phyloP scores from a whole-genome alignment of 2,113 vertebrate genomes.

The Hypomesus transpacificus region DNA sequence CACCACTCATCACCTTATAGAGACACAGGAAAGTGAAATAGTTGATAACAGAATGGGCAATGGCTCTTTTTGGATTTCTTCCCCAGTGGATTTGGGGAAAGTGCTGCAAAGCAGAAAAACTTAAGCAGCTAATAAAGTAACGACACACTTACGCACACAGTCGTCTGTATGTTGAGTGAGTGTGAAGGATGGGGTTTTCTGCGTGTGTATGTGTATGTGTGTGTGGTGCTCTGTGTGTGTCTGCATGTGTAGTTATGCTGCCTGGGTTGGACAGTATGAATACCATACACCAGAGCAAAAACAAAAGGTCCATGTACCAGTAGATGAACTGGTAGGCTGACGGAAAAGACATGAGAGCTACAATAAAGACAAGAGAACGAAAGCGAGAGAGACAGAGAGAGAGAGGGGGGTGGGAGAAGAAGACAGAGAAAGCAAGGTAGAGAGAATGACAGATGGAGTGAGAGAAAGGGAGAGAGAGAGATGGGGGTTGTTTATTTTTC shows the following conservation, averaged over 20 bases:
- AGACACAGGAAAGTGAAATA: neutral
- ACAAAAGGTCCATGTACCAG: neutral
- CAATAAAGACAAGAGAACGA: neutral
- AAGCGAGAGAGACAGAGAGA: neutral
- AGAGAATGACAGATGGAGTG: constrained; percentile 1
- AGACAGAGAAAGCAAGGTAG: neutral
- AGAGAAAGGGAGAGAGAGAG: neutral
- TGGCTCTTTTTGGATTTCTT: neutral
- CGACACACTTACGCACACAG: too few species aligned
- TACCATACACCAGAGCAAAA: too few species aligned
- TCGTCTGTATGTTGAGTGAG: neutral
- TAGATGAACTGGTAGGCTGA: neutral
- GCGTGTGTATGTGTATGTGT: neutral
- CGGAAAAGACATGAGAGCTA: neutral
- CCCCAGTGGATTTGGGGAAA: neutral
- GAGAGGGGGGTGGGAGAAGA: constrained; percentile 3
- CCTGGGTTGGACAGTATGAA: too few species aligned
- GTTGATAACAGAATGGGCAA: neutral
- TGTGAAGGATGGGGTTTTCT: neutral
- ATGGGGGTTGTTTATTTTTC: neutral
- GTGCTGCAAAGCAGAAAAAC: neutral
- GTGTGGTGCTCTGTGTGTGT: too few species aligned
- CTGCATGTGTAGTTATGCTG: too few species aligned
- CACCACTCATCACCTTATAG: too few species aligned
- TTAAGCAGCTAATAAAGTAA: neutral